Evolutionary conservation across 2,113 vertebrate genomes (phyloP), one percentile per base, ranked within the genome.

Genomic region (Tragulus kanchil): DNA sequence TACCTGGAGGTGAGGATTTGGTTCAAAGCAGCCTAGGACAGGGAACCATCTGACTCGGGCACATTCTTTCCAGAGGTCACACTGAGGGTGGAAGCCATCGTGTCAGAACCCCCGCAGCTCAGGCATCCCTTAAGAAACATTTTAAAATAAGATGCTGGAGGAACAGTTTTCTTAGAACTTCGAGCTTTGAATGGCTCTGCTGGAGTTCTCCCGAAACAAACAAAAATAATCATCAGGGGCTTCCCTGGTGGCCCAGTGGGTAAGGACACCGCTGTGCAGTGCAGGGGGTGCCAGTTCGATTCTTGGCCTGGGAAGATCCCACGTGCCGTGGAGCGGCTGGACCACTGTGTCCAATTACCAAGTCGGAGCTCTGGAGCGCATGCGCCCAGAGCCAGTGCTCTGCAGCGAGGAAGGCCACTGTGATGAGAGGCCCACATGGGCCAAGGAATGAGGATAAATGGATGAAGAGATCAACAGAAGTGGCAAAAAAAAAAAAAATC

Each of bases 1-100:
- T 97, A 98, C 98, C 97, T 97, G 90, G 98, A 98, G 98, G 96
- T 98, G 98, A 98, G 97, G 98, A 93, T 77, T 87, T 0, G 16
- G 82, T 97, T 98, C 97, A 97, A 96, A 98, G 97, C 62, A 19
- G 82, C 12, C 96, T 93, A 58, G 91, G 93, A 94, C 73, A 77
- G 90, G 88, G 90, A 86, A 88, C 85, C n/a, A 90, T 75, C 96
- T 97, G 94, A 96, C 83, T 96, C 97, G 97, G 97, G 94, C 84
- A 50, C 45, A 31, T 95, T 92, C 98, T 98, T 97, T 93, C 93
- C 97, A 97, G 93, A 58, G 31, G 92, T 89, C 8, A 48, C 82
- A 61, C 65, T 45, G 67, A 52, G n/a, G 48, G 78, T 26, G 48
- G 83, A 83, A 79, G 75, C 91, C 65, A 48, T 89, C 89, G 90